Evolutionary conservation across 2,888 invertebrate genomes (phyloP).

Genomic region (Schrankia costaestrigalis): DNA sequence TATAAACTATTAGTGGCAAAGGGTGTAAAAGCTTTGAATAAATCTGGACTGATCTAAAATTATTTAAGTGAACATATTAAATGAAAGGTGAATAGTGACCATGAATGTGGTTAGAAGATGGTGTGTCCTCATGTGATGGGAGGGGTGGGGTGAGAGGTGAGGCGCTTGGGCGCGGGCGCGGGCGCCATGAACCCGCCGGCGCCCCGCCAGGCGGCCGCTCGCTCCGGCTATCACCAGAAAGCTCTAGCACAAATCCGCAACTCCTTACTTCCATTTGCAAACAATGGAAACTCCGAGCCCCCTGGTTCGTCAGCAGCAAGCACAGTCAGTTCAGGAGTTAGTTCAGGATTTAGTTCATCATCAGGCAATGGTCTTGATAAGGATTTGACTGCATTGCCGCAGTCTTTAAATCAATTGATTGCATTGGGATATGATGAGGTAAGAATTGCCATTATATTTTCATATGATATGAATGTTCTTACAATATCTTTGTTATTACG

Average conservation of each 20-base stretch:
- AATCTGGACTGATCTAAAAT: conserved; percentile 20
- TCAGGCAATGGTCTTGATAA: conserved; percentile 82
- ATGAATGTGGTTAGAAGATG: conserved; percentile 52
- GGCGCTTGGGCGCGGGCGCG: conserved; percentile 78
- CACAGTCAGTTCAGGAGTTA: conserved; percentile 82
- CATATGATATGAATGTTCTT: no score
- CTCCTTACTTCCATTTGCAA: conserved; percentile 90
- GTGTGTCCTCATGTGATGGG: conserved; percentile 70
- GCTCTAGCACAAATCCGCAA: conserved; percentile 93
- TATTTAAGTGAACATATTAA: conserved; percentile 40
- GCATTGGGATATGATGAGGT: conserved; percentile 89
- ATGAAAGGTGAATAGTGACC: conserved; percentile 45
- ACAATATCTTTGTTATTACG: no score
- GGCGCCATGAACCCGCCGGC: conserved; percentile 84
- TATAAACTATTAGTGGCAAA: conserved; percentile 23
- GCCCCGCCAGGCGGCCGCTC: conserved; percentile 83
- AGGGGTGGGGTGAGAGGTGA: conserved; percentile 77
- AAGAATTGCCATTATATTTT: no score
- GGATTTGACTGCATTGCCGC: conserved; percentile 83
- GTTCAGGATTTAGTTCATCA: conserved; percentile 82
- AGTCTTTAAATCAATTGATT: conserved; percentile 83
- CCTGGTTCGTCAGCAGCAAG: conserved; percentile 88
- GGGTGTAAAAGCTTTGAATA: conserved; percentile 19
- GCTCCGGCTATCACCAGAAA: conserved; percentile 92
- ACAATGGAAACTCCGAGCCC: conserved; percentile 81